Base-by-base conservation (phyloP, 2,797 vertebrate species). In the Podargus strigoides region DNA sequence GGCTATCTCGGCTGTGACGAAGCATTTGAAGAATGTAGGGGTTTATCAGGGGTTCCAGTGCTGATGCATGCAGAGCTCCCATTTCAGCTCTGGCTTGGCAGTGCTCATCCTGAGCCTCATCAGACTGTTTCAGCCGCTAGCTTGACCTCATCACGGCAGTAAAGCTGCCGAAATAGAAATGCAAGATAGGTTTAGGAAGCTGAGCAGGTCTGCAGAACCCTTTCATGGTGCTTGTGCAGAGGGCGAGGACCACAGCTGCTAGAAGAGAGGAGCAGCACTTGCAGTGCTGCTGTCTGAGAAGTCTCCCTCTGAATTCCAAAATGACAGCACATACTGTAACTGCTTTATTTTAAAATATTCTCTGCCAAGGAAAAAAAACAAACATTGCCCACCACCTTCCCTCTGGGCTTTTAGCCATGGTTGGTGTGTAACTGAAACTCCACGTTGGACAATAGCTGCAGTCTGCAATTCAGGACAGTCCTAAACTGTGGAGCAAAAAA, bases 361-460 rank as follows among this genome's bases (percentile, higher is more conserved):
- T 44, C 12, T 44, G 13, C 68, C 37, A 19, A 66, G 66, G 28
- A 53, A 20, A 53, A 32, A 30, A 36, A 14, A 34, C 34, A 34
- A 56, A 16, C 10, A 1, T n/a, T 42, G 12, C 32, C 36, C 36
- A 16, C n/a, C 26, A 15, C 23, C 36, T 68, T 63, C 28, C 44
- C 26, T 41, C 0, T 0, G 2, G 2, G 1, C 39, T 55, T 46
- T 36, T 23, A 27, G 72, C 12, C 8, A 4, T 8, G 2, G 3
- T 1, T 19, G 27, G 9, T 42, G 46, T 10, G 34, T 67, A 17
- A 28, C 50, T 47, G 34, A 13, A 12, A 10, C 37, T 58, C 22
- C 36, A 1, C 9, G 0, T 8, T 1, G 28, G 23, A 14, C 26
- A 60, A 9, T 42, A 39, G 10, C 37, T 41, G 4, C 21, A 7